phyloP scores from a whole-genome alignment of 2,888 invertebrate genomes.

The Aphodius granarius region DNA sequence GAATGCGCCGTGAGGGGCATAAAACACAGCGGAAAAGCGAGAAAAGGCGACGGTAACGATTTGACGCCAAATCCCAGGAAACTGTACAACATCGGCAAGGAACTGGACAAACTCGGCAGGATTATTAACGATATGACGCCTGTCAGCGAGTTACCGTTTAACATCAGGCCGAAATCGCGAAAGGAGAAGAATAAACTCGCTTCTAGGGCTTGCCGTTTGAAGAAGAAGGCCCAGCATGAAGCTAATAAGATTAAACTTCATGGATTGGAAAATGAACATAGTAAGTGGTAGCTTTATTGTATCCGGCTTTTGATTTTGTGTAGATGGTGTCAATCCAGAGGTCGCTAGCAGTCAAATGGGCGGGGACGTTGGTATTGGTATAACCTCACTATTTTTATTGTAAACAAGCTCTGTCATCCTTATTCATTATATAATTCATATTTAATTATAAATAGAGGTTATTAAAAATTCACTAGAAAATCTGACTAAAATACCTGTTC shows the following conservation, averaged over 20 bases:
- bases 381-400: neutral
- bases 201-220: constrained; percentile 93
- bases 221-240: constrained; percentile 99
- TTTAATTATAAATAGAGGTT: too few relatives aligned
- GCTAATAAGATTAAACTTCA: constrained; percentile 96
- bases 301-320: constrained; percentile 13
- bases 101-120: constrained; percentile 86
- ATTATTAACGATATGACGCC: constrained; percentile 96
- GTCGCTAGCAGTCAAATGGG: too few relatives aligned
- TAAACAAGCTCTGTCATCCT: neutral
- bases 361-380: too few relatives aligned
- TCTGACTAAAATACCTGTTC: too few relatives aligned
- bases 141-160: constrained; percentile 89
- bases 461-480: too few relatives aligned
- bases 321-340: too few relatives aligned
- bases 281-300: too few relatives aligned
- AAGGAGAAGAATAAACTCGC: constrained; percentile 98
- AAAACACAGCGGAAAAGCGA: constrained; percentile 83
- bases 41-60: constrained; percentile 97
- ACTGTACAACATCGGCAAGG: constrained; percentile 86
- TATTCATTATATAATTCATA: neutral
- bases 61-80: constrained; percentile 94
- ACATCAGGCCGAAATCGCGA: constrained; percentile 86
- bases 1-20: constrained; percentile 88
- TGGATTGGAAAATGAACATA: constrained; percentile 92